Conservation (phyloP, 2,888 invertebrate genomes). For the Agapostemon virescens region DNA sequence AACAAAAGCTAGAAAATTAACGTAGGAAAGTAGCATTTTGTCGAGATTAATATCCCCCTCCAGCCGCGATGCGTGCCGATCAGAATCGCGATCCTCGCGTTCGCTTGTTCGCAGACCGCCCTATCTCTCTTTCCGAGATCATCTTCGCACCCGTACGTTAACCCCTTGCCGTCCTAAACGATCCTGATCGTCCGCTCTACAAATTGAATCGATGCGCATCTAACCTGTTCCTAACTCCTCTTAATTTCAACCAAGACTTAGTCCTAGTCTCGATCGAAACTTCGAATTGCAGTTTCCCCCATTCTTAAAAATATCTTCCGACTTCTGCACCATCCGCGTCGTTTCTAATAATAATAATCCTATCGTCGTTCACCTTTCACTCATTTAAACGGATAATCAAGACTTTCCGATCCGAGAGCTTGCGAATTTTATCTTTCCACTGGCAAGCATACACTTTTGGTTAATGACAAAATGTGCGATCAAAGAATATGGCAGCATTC, state of each 20-base stretch:
- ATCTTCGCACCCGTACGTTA: constrained; percentile 2
- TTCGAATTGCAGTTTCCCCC: not conserved
- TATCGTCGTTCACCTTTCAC: too few species aligned
- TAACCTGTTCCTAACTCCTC: not conserved
- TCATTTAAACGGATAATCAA: too few species aligned
- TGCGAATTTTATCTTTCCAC: too few species aligned
- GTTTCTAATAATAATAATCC: too few species aligned
- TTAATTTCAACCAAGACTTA: too few species aligned
- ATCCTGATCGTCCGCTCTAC: not conserved
- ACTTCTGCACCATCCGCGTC: too few species aligned
- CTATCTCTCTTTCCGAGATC: not conserved
- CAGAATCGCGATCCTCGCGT: constrained; percentile 1
- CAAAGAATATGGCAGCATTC: too few species aligned
- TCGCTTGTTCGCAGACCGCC: not conserved
- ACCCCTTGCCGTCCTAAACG: not conserved
- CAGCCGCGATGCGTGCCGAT: not conserved
- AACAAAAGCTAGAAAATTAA: constrained; percentile 58
- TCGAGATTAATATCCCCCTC: constrained; percentile 46
- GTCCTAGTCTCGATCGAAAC: too few species aligned
- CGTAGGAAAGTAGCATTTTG: constrained; percentile 59
- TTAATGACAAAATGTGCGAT: too few species aligned
- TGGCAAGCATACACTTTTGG: too few species aligned
- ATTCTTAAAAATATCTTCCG: too few species aligned
- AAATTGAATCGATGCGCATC: not conserved
- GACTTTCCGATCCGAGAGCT: too few species aligned